Conservation (phyloP, 2,888 invertebrate species). For the Apocheima hispidaria region DNA sequence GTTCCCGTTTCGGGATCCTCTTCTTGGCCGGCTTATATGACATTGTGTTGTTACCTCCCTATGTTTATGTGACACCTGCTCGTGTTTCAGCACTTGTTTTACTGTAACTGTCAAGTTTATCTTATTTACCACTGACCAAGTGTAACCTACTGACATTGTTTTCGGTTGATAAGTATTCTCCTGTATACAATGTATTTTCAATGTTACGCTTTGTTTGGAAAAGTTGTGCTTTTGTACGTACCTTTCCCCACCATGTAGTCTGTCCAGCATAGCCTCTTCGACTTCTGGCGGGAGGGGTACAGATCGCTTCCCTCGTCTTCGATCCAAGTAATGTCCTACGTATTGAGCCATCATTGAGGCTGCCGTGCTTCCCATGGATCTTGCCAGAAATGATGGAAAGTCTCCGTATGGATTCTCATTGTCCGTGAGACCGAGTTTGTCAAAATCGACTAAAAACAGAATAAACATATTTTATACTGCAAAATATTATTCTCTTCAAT, state of each 20-base stretch:
- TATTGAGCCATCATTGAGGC: slow-evolving; percentile 90
- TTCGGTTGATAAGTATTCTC: slow-evolving; percentile 12
- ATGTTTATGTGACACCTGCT: slow-evolving; percentile 40
- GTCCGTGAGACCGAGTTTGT: slow-evolving; percentile 94
- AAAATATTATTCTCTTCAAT: neutral
- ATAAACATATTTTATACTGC: neutral
- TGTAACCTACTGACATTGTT: slow-evolving; percentile 22
- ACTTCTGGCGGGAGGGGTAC: slow-evolving; percentile 65
- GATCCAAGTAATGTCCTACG: slow-evolving; percentile 89
- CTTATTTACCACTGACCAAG: slow-evolving; percentile 14
- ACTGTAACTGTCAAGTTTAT: slow-evolving; percentile 11
- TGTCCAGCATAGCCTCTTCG: slow-evolving; percentile 69
- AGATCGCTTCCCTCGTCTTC: slow-evolving; percentile 83
- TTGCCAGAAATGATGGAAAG: slow-evolving; percentile 90
- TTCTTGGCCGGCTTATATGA: slow-evolving; percentile 39
- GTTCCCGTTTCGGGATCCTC: slow-evolving; percentile 43
- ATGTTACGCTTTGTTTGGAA: slow-evolving; percentile 6
- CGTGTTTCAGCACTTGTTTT: slow-evolving; percentile 26
- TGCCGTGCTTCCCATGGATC: slow-evolving; percentile 91
- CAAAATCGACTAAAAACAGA: slow-evolving; percentile 90
- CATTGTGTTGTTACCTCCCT: slow-evolving; percentile 36
- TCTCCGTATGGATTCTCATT: slow-evolving; percentile 95
- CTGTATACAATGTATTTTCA: slow-evolving; percentile 6
- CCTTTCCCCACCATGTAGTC: slow-evolving; percentile 93
- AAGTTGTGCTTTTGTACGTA: slow-evolving; percentile 47